Base-by-base conservation (phyloP, 2,113 vertebrate genomes). In the Takifugu flavidus region DNA sequence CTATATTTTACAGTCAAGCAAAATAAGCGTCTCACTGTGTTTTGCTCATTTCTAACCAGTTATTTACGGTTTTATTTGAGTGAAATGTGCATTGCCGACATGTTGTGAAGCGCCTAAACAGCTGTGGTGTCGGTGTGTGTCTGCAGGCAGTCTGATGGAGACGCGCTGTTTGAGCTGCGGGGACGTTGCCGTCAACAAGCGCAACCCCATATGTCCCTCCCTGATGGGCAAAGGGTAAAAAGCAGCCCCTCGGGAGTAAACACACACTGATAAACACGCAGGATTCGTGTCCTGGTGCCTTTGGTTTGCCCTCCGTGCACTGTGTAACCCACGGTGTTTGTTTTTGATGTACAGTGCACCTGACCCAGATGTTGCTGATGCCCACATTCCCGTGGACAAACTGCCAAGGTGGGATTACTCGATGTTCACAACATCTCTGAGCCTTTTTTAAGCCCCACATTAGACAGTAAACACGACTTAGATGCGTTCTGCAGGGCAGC, bases 141-240 rank as follows among this genome's bases (percentile, higher is more conserved):
- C 68, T 89, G 62, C 88, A 99, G 97, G 96, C 57, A 98, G 91
- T 71, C 90, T 98, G 70, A 93, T 95, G 90, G 96, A 95, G 90
- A 99, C 97, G 0, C 92, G 93, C 27, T 99, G 97, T 61, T 89
- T 94, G 71, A 95, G 89, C 79, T 99, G 96, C 70, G 93, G 94
- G 67, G 72, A 91, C 0, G 87, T 98, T 56, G 80, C 89, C 13
- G 75, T 85, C 0, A 96, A 96, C 82, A 93, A 92, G 84, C 90
- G 74, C 54, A 98, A 93, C 82, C 97, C 96, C 0, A 93, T 99
- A 69, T 97, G 94, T 82, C 81, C 92, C 0, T 92, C 94, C 0
- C 69, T 98, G 65, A 89, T 88, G 4, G 94, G 92, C 82, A 98
- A 92, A 89, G 96, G 97, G 97, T 98, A 93, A 90, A 59, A 46